Evolutionary conservation across 2,888 invertebrate genomes (phyloP), one percentile per base, ranked within the genome.

Genomic region (Netelia melanura): DNA sequence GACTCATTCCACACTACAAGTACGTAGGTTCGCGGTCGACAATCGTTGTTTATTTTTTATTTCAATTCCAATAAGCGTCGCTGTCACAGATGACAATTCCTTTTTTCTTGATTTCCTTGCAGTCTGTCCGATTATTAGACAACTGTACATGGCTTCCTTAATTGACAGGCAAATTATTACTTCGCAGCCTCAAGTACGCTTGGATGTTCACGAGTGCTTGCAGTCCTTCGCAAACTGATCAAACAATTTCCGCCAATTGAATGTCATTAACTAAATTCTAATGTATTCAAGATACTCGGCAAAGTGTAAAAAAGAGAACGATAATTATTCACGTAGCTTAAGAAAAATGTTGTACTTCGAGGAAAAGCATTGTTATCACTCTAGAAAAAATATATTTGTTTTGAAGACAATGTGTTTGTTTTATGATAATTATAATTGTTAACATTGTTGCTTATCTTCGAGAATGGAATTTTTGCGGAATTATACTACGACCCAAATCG

Each of bases 141-240:
- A 30, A 30, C 30, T 30, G 3, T 30, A 30, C 30, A 30, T 30
- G 2, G 2, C 8, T 21, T n/a, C 3, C 10, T 68, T n/a, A 5
- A 9, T 52, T 68, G 68, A 11, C 44, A 11, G 25, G 48, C 48
- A 5, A 52, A 48, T 58, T 30, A n/a, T 64, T 85, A 68, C 58
- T 78, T 91, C 91, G 84, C 76, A 91, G 91, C 72, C 38, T 87
- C 92, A 94, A 94, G 88, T 94, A 94, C 84, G 94, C 94, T 1
- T 95, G 96, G 96, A 95, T 97, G 78, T 93, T 97, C 65, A 96
- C 96, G 0, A 95, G 96, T 88, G 94, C 95, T 68, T 94, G 94
- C 48, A 94, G 94, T 72, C 96, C 96, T 14, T 91, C 95, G 0
- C 88, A 89, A 21, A 58, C 21, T 23, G 58, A 21, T 58, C 21